Base-by-base conservation (phyloP, 2,113 vertebrate genomes). In the Polypterus senegalus region DNA sequence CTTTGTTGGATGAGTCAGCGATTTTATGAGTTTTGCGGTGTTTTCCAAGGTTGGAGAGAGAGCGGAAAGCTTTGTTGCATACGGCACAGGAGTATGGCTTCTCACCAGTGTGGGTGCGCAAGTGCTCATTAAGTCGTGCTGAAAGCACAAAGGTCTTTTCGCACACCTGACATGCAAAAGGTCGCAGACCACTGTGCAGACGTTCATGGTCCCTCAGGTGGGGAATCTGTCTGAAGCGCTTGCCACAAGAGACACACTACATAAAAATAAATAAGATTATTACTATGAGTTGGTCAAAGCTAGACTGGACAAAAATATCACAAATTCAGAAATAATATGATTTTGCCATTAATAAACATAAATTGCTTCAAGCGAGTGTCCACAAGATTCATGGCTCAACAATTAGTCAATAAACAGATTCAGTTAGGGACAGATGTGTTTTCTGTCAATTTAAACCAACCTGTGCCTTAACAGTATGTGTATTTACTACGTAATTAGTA, bases 191-290 rank as follows among this genome's bases (percentile, higher is more conserved):
- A 1, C 78, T 80, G 74, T 88, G 86, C 73, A 86, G 86, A 43
- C 86, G 83, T 78, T 86, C 84, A 3, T 88, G 86, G 69, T 88
- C 86, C 75, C 84, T 83, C 62, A 88, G 77, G 61, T 88, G 86
- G 11, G 86, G 86, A 54, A 88, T 77, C 73, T 88, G 86, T 55
- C 86, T 81, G 72, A 88, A 88, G 53, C 84, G 76, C 71, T 88
- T 88, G 44, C 81, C 77, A 61, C 86, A 88, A 1, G 75, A 73
- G 61, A 70, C 1, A 63, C 86, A 88, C 86, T 88, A 27, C 27
- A 27, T 27, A 27, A 27, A 27, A 27, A 27, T 27, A 27, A 27
- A 27, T 27, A 27, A 27, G 27, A 27, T 27, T 27, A 27, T 27
- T 27, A 27, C 27, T 27, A 27, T 27, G 27, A 27, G 27, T 27